Evolutionary conservation across 1,140 invertebrate species (phyloP).

Genomic region (Lordiphosa stackelbergi): DNA sequence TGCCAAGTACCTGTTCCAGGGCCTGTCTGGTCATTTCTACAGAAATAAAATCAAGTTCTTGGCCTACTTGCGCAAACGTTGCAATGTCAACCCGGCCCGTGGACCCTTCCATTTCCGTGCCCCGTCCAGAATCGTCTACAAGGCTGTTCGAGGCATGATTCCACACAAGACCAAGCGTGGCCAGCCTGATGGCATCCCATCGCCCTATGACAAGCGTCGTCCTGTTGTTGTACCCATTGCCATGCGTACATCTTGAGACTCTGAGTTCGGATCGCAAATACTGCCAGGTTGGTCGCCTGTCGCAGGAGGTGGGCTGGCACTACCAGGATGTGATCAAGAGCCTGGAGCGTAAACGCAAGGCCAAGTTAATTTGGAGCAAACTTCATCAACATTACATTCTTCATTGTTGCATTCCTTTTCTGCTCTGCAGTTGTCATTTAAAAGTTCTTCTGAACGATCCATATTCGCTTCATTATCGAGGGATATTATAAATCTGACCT

Average conservation of each 20-base stretch:
- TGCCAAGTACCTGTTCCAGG: constrained; percentile 94
- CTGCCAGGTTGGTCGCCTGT: constrained; percentile 95
- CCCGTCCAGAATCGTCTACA: constrained; percentile 97
- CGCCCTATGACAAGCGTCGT: constrained; percentile 96
- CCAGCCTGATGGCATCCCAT: constrained; percentile 96
- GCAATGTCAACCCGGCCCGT: constrained; percentile 98
- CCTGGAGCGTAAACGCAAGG: constrained; percentile 96
- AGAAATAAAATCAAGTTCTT: constrained; percentile 98
- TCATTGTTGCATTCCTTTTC: too few relatives aligned
- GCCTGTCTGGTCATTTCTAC: constrained; percentile 99
- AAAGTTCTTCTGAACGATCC: too few relatives aligned
- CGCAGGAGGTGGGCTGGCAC: constrained; percentile 99
- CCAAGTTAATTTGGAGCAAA: too few relatives aligned
- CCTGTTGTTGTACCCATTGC: constrained; percentile 96
- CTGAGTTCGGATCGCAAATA: constrained; percentile 98
- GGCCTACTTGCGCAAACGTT: constrained; percentile 96
- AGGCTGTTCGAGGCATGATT: constrained; percentile 98
- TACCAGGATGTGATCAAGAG: constrained; percentile 96
- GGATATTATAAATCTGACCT: too few relatives aligned
- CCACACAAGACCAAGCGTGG: constrained; percentile 98
- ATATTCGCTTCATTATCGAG: too few relatives aligned
- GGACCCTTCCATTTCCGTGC: constrained; percentile 99
- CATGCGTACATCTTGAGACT: constrained; percentile 94
- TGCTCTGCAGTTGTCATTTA: too few relatives aligned
- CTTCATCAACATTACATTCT: too few relatives aligned